Evolutionary conservation across 2,888 invertebrate species (phyloP).

Genomic region (Pemphredon lugubris): DNA sequence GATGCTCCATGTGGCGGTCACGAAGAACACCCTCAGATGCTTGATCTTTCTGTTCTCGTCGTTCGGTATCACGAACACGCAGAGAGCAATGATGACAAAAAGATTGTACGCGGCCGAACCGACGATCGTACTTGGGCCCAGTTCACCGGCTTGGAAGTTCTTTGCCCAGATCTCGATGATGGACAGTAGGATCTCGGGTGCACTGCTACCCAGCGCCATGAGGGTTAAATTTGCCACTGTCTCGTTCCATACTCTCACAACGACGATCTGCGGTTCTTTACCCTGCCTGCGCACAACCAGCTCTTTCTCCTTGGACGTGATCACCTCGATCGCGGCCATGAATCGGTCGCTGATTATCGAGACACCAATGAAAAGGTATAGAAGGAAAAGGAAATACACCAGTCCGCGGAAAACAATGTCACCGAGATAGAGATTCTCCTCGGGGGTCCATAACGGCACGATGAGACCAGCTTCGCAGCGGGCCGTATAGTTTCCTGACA

Average conservation of each 20-base stretch:
- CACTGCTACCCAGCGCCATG: constrained; percentile 99
- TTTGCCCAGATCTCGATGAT: constrained; percentile 99
- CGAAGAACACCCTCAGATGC: constrained; percentile 97
- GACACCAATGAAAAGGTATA: constrained; percentile 98
- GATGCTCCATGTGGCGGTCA: constrained; percentile 98
- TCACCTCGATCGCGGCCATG: constrained; percentile 99
- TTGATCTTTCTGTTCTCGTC: constrained; percentile 96
- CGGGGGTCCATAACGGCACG: constrained; percentile 94
- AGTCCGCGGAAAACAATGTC: constrained; percentile 93
- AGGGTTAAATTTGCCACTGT: constrained; percentile 99
- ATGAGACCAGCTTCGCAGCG: constrained; percentile 92
- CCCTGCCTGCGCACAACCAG: constrained; percentile 94
- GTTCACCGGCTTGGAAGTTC: constrained; percentile 96
- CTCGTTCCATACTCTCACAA: constrained; percentile 99
- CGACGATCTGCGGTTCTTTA: constrained; percentile 92
- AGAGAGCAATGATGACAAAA: constrained; percentile 98
- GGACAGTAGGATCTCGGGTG: constrained; percentile 98
- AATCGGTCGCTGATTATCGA: constrained; percentile 99
- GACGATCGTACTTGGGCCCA: constrained; percentile 99
- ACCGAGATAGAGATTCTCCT: constrained; percentile 87
- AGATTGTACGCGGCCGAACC: constrained; percentile 99
- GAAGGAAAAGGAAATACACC: constrained; percentile 93
- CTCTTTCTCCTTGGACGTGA: constrained; percentile 98
- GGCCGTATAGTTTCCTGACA: constrained; percentile 75
- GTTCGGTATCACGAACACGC: constrained; percentile 94